Conservation (phyloP, 2,797 vertebrate species). For the Girardinus metallicus region DNA sequence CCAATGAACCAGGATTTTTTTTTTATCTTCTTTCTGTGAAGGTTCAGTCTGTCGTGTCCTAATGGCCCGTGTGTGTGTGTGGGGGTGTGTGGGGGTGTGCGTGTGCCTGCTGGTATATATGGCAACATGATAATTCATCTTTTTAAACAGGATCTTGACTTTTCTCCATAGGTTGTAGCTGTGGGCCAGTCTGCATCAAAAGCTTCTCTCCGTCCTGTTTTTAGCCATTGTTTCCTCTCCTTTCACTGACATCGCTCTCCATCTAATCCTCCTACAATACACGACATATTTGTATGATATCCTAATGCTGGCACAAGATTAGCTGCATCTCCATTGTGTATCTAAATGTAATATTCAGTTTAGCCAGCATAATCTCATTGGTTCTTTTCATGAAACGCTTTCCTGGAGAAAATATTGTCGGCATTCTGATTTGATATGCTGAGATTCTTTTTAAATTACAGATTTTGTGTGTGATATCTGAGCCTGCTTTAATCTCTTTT, state of each 20-base stretch:
- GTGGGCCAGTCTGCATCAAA: neutral
- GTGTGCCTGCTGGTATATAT: neutral
- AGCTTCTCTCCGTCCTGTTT: conserved; percentile 9
- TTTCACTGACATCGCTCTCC: conserved; percentile 8
- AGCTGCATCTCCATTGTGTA: conserved; percentile 33
- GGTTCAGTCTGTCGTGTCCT: conserved; percentile 44
- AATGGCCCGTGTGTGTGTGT: conserved; percentile 23
- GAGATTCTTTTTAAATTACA: conserved; percentile 57
- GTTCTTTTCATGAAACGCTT: conserved; percentile 34
- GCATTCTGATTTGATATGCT: conserved; percentile 38
- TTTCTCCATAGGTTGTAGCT: conserved; percentile 3
- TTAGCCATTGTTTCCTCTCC: conserved; percentile 9
- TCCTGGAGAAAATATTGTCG: conserved; percentile 37
- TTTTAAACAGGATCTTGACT: conserved; percentile 21
- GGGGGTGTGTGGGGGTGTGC: neutral
- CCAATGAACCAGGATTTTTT: conserved; percentile 50
- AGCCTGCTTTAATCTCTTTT: conserved; percentile 45
- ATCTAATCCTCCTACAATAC: conserved; percentile 40
- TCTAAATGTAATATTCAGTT: conserved; percentile 42
- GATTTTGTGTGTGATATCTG: conserved; percentile 60
- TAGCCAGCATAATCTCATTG: conserved; percentile 35
- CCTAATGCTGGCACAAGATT: conserved; percentile 9
- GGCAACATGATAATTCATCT: conserved; percentile 11
- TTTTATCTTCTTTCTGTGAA: conserved; percentile 27
- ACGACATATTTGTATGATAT: conserved; percentile 29